Evolutionary conservation across 2,888 invertebrate genomes (phyloP).

Genomic region (Limnephilus auricula): DNA sequence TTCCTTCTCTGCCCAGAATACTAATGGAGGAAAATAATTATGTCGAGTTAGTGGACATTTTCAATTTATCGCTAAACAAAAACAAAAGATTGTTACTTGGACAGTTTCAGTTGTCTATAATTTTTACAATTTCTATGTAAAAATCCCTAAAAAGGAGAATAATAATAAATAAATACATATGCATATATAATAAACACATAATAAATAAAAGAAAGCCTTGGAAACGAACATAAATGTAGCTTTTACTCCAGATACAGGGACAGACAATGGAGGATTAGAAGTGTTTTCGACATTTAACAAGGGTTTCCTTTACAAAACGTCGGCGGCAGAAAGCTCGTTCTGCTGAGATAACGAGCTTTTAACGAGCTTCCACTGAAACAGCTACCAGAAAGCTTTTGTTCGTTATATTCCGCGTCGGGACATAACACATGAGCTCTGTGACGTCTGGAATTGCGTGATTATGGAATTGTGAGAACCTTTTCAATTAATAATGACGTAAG

Average conservation of each 20-base stretch:
- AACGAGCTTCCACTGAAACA: conserved; percentile 12
- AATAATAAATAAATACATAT: background rate
- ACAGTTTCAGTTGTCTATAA: too few relatives aligned
- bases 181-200: background rate
- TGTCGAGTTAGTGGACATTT: too few relatives aligned
- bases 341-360: conserved; percentile 30
- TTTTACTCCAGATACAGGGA: background rate
- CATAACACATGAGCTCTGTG: background rate
- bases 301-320: conserved; percentile 19
- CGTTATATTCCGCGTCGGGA: background rate
- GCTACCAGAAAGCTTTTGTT: background rate
- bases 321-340: background rate
- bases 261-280: conserved; percentile 2
- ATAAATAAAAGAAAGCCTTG: background rate
- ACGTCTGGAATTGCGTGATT: background rate
- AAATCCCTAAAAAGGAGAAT: too few relatives aligned
- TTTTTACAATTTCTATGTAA: too few relatives aligned
- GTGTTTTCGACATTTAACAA: conserved; percentile 11
- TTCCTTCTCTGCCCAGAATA: too few relatives aligned
- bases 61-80: too few relatives aligned
- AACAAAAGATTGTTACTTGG: too few relatives aligned
- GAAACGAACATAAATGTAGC: background rate
- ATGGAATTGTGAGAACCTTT: background rate
- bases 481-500: background rate
- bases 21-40: too few relatives aligned